phyloP scores from a whole-genome alignment of 37 sponge, comb jelly and placozoan genomes.

The Ianthella basta region DNA sequence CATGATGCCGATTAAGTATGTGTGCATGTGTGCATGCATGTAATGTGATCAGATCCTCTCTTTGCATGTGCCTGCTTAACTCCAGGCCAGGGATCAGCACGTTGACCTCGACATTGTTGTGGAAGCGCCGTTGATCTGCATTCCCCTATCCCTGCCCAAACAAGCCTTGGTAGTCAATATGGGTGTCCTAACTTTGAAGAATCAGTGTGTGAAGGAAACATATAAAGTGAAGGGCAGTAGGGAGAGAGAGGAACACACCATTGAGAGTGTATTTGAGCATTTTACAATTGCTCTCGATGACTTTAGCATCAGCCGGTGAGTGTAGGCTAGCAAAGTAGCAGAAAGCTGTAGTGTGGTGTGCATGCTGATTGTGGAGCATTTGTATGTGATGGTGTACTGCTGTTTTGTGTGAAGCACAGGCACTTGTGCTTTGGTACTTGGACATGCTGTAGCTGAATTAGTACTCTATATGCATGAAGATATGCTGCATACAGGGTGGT shows the following conservation, averaged over 20 bases:
- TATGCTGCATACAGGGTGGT: no score
- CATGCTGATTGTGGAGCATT: no score
- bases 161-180: slow-evolving; percentile 18
- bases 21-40: no score
- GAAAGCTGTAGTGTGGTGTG: no score
- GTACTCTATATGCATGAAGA: no score
- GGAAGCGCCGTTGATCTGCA: slow-evolving; percentile 20
- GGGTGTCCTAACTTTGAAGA: slow-evolving; percentile 10
- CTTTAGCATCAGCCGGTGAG: slow-evolving; percentile 20
- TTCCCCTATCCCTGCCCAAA: slow-evolving; percentile 20
- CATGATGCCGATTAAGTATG: no score
- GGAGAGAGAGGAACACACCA: background rate
- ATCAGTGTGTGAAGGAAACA: background rate
- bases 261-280: slow-evolving; percentile 11
- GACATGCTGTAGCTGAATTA: no score
- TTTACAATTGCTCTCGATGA: slow-evolving; percentile 17
- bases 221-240: background rate
- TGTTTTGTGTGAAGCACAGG: no score
- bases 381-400: no score
- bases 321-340: background rate
- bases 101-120: slow-evolving; percentile 9
- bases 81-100: slow-evolving; percentile 23
- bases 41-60: no score
- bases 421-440: no score
- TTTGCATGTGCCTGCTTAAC: background rate